Percentiles rank a stretch among this genome's conserved stretches.
Conservation (phyloP, 2,113 vertebrate genomes). For the Thymallus thymallus region DNA sequence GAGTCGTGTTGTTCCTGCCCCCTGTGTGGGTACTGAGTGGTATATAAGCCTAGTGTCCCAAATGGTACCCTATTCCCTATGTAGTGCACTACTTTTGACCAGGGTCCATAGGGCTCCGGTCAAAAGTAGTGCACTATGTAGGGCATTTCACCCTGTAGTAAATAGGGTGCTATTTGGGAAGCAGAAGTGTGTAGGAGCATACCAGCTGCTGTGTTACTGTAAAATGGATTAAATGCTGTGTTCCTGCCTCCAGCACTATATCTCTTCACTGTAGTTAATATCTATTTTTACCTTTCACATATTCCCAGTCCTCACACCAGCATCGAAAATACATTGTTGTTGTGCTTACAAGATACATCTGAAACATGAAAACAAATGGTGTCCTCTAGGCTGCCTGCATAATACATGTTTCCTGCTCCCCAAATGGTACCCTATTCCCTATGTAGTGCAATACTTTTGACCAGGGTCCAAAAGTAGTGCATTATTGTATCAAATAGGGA, state of each 20-base stretch:
- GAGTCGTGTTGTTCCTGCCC: constrained; percentile 30
- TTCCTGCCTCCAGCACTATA: neutral
- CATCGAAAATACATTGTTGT: neutral
- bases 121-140: too few species aligned
- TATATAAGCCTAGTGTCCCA: constrained; percentile 2
- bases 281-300: neutral
- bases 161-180: too few species aligned
- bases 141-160: too few species aligned
- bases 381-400: neutral
- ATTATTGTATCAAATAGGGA: too few species aligned
- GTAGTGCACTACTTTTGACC: too few species aligned
- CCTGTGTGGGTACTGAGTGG: constrained; percentile 25
- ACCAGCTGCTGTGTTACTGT: constrained; percentile 18
- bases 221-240: constrained; percentile 27
- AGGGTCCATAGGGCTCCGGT: too few species aligned
- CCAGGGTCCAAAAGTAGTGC: too few species aligned
- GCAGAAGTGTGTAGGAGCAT: constrained; percentile 40
- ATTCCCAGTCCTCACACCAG: neutral
- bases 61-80: too few species aligned
- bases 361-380: neutral
- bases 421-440: too few species aligned
- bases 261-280: constrained; percentile 8
- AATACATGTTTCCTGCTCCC: too few species aligned
- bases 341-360: neutral
- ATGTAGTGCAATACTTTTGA: too few species aligned